These are phyloP conservation scores for Sebastes nivosus DNA, from an alignment of 2,797 vertebrate genomes.

Conservation along the genomic window DNA sequence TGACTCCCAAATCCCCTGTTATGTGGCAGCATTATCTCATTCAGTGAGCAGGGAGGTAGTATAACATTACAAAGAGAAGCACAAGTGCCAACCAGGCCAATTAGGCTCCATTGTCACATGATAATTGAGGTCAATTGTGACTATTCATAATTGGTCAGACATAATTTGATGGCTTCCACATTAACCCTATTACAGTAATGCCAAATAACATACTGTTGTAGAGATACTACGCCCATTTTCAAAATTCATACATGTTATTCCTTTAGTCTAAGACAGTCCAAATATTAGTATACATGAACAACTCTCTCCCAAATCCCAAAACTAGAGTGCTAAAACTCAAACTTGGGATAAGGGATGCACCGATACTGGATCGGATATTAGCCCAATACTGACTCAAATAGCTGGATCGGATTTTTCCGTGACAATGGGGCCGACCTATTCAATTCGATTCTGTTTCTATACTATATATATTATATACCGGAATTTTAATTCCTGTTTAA, in stretches of 20 bases:
- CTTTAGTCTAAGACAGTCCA: no score
- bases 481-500: no score
- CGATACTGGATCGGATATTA: no score
- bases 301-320: background rate
- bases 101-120: background rate
- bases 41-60: background rate
- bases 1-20: background rate
- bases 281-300: no score
- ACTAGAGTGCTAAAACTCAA: background rate
- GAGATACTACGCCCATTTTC: no score
- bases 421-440: no score
- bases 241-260: no score
- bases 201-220: background rate
- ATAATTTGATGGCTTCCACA: constrained; percentile 1
- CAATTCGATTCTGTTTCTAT: no score
- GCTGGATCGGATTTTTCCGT: no score
- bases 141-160: background rate
- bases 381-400: no score
- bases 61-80: background rate
- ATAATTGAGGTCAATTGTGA: background rate
- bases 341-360: no score
- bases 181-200: background rate
- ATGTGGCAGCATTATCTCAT: background rate
- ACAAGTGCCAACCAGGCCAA: background rate
- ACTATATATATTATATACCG: no score